Conservation (phyloP, 2,888 invertebrate species). For the Cataglyphis livida region DNA sequence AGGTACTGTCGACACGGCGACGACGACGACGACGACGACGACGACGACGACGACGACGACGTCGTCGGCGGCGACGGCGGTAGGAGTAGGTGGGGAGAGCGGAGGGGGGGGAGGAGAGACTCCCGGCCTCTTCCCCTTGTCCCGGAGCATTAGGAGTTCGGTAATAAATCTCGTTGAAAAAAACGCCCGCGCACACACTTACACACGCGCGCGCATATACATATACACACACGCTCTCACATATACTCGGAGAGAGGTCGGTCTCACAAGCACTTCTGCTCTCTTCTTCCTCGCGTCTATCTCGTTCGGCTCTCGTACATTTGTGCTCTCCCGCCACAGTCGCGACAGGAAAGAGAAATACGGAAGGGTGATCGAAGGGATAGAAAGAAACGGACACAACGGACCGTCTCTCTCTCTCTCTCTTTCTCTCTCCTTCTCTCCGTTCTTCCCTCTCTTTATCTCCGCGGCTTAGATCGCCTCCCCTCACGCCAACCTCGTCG, state of each 20-base stretch:
- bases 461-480: conserved; percentile 65
- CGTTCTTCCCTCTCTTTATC: conserved; percentile 21
- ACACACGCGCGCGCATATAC: conserved; percentile 49
- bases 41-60: conserved; percentile 28
- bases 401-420: conserved; percentile 32
- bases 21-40: conserved; percentile 45
- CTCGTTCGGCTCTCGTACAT: conserved; percentile 75
- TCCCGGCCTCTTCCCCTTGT: conserved; percentile 71
- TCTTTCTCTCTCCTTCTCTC: conserved; percentile 23
- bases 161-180: conserved; percentile 85
- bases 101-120: conserved; percentile 63
- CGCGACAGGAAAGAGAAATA: conserved; percentile 65
- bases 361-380: conserved; percentile 51
- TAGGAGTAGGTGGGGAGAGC: conserved; percentile 49
- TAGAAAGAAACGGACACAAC: background rate
- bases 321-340: conserved; percentile 67
- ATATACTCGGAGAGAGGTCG: conserved; percentile 57
- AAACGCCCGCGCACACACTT: conserved; percentile 78
- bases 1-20: conserved; percentile 58
- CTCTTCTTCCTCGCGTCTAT: conserved; percentile 70
- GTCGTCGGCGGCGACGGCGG: conserved; percentile 35
- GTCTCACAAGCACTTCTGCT: conserved; percentile 67
- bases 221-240: conserved; percentile 49
- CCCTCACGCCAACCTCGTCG: conserved; percentile 61
- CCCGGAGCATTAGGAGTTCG: conserved; percentile 82